Conservation (phyloP, 1,140 invertebrate genomes). For the Rhagoletis pomonella region DNA sequence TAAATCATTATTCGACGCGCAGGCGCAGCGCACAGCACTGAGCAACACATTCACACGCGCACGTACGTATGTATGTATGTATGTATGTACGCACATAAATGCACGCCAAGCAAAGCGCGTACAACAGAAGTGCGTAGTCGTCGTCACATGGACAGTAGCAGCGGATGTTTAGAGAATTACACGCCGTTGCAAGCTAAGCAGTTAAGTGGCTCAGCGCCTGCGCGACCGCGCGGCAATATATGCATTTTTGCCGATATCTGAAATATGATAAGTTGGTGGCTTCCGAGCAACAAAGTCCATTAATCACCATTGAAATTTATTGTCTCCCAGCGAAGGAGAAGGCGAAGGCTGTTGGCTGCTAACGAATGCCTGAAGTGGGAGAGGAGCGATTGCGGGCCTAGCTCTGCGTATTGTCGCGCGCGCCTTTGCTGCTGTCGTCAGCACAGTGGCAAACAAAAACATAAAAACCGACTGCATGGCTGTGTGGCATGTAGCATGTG, state of each 20-base stretch:
- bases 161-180: background rate
- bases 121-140: constrained; percentile 5
- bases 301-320: constrained; percentile 56
- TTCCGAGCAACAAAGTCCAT: constrained; percentile 55
- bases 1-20: constrained; percentile 16
- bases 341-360: background rate
- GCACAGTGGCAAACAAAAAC: background rate
- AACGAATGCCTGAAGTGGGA: background rate
- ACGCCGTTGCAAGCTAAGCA: background rate
- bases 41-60: background rate
- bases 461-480: background rate
- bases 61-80: background rate
- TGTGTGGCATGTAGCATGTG: background rate
- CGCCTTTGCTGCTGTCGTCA: constrained; percentile 21
- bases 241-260: constrained; percentile 53
- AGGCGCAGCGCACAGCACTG: background rate
- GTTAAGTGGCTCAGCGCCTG: background rate
- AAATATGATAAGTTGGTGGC: constrained; percentile 55
- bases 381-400: background rate
- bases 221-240: background rate
- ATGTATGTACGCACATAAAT: no score
- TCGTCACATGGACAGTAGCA: background rate
- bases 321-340: constrained; percentile 8
- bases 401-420: background rate
- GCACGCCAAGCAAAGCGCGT: background rate